Evolutionary conservation across 2,797 vertebrate genomes (phyloP), one percentile per base, ranked within the genome.

Genomic region (Adelosebastes latens): DNA sequence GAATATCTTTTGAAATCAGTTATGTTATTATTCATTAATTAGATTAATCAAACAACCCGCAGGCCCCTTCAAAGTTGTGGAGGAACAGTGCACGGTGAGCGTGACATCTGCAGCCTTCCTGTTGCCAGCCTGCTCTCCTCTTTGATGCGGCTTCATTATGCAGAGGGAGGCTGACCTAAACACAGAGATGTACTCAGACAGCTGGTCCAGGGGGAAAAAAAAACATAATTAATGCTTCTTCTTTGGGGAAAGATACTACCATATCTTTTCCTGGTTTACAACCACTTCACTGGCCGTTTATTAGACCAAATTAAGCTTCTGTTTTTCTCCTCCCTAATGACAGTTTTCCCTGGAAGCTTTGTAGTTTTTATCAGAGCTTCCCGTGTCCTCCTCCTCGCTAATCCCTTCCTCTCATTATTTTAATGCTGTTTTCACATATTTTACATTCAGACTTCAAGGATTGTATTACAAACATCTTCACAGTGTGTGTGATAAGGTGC

Each of bases 141-240:
- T 93, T 93, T 93, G 92, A 94, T 94, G 81, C 61, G 52, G 79
- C 63, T 77, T 88, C 68, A 85, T 94, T 89, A 92, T 88, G 84
- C 77, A 81, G 76, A 73, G 70, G 77, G 58, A 85, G 83, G 87
- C 80, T 86, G 79, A 88, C 81, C 86, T 79, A 85, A 88, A 90
- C 81, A 85, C 78, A 74, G 52, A 79, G 67, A 72, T 80, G 32
- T 65, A 69, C 39, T 81, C 73, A 77, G 73, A 81, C 78, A 87
- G 85, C 83, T 78, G 89, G 79, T 81, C 75, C 46, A 67, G 59
- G 53, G 34, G 27, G 18, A 69, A 75, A 53, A 70, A 78, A 58
- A 60, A 3, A 64, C 42, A 64, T 89, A 88, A 92, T 90, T 84
- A 62, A 61, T 49, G 14, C 58, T 12, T 67, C 25, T 60, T 81